Percentiles rank a stretch among this genome's conserved stretches.
phyloP scores from a whole-genome alignment of 2,888 invertebrate genomes.

The Fissipunctia ypsillon region DNA sequence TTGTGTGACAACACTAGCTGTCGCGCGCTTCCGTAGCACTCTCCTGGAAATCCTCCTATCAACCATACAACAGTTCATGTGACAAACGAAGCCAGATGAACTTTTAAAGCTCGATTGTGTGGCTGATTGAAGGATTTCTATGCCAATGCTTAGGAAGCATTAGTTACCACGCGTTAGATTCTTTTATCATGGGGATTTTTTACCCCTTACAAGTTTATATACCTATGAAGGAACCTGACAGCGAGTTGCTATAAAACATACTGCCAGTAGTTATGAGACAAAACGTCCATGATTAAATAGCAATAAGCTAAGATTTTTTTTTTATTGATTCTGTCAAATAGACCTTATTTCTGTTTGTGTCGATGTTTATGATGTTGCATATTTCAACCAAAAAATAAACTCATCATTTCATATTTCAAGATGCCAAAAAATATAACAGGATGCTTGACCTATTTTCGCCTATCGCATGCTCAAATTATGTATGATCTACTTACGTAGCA shows the following conservation, averaged over 20 bases:
- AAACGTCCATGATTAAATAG: not conserved
- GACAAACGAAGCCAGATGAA: not conserved
- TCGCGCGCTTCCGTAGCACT: not conserved
- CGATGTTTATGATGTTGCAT: not conserved
- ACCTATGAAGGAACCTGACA: not conserved
- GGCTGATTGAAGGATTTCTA: not conserved
- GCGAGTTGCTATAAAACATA: not conserved
- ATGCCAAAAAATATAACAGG: slow-evolving; percentile 17
- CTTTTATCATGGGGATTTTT: not conserved
- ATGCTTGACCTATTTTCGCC: slow-evolving; percentile 35
- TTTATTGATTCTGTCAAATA: not conserved
- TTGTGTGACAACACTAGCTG: not conserved
- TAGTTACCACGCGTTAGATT: not conserved
- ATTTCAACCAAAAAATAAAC: slow-evolving; percentile 4
- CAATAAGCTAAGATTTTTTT: too few species aligned
- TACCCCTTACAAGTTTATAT: not conserved
- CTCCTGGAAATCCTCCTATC: not conserved
- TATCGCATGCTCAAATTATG: slow-evolving; percentile 11
- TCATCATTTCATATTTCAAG: slow-evolving; percentile 31
- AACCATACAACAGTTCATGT: not conserved
- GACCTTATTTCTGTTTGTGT: not conserved
- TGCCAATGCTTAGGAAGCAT: not conserved
- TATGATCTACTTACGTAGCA: slow-evolving; percentile 6
- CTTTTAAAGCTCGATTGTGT: not conserved
- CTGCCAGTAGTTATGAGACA: not conserved